These are phyloP conservation scores for Chaetodon trifascialis DNA, from an alignment of 2,113 vertebrate genomes.

Conservation along the genomic window DNA sequence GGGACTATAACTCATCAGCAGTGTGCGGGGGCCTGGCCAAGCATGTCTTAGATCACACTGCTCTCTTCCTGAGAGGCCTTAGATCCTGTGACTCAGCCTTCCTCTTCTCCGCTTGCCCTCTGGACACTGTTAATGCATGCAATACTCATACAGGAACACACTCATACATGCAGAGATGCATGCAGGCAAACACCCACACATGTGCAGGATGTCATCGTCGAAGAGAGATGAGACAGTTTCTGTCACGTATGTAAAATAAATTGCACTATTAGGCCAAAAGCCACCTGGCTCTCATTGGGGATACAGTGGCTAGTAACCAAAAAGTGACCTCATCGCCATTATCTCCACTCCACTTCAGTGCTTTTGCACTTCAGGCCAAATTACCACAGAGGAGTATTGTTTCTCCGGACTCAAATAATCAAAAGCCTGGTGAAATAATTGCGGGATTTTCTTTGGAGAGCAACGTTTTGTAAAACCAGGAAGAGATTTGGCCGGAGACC, in stretches of 20 bases:
- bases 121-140: slow-evolving; percentile 47
- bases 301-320: slow-evolving; percentile 59
- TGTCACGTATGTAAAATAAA: slow-evolving; percentile 30
- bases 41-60: slow-evolving; percentile 77
- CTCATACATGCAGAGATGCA: slow-evolving; percentile 4
- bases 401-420: slow-evolving; percentile 51
- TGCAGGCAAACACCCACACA: slow-evolving; percentile 18
- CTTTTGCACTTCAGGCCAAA: slow-evolving; percentile 45
- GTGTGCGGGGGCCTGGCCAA: slow-evolving; percentile 70
- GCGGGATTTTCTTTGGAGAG: slow-evolving; percentile 53
- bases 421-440: slow-evolving; percentile 43
- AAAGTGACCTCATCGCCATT: slow-evolving; percentile 69
- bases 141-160: not conserved
- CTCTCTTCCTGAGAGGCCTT: slow-evolving; percentile 76
- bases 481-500: slow-evolving; percentile 44
- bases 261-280: slow-evolving; percentile 20
- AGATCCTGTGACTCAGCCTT: slow-evolving; percentile 80
- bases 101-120: slow-evolving; percentile 59
- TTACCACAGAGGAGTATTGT: slow-evolving; percentile 52
- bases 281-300: slow-evolving; percentile 48
- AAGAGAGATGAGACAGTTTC: not conserved
- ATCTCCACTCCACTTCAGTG: slow-evolving; percentile 48
- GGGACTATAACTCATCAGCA: slow-evolving; percentile 71
- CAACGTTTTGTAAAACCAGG: slow-evolving; percentile 29
- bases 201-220: not conserved